Evolutionary conservation across 1,140 invertebrate genomes (phyloP), one percentile per base, ranked within the genome.

Genomic region (Octopus sinensis): DNA sequence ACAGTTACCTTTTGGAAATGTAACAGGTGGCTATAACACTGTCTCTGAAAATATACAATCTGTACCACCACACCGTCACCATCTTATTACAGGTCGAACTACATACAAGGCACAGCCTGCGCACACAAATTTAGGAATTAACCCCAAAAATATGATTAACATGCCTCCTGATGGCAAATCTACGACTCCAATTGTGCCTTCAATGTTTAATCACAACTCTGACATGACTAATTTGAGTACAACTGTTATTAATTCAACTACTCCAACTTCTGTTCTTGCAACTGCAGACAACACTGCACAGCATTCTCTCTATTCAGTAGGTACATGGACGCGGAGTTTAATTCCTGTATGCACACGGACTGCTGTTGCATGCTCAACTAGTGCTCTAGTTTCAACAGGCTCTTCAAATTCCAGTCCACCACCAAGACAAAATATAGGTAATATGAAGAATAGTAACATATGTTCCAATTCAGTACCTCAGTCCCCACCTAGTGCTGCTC

Each of bases 61-160:
- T 52, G 13, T 51, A 13, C 52, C 52, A 5, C 43, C 4, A 6
- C 79, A 82, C 17, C 71, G 79, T 73, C 79, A 82, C 76, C 82
- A 73, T 12, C 78, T 81, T 30, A 76, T 80, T 53, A 83, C 83
- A 12, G 68, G 53, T 56, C 81, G 79, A 9, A 53, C 80, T 17
- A 81, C 80, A 5, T 80, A 80, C 51, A 78, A 83, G 54, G 43
- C 82, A 81, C 76, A 80, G 77, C 82, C 82, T 6, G 82, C 82
- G 53, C 82, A 83, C 80, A 83, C 82, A 78, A 81, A 77, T 77
- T 17, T 77, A 81, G 68, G 78, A 13, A 13, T 81, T 23, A 80
- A 83, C 5, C 54, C 81, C 23, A 85, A 85, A 78, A 84, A 81
- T 76, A 71, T 84, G 10, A 83, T 84, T 17, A 81, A 80, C 54